Base-by-base conservation (phyloP, 2,797 vertebrate species). In the Erithacus rubecula region DNA sequence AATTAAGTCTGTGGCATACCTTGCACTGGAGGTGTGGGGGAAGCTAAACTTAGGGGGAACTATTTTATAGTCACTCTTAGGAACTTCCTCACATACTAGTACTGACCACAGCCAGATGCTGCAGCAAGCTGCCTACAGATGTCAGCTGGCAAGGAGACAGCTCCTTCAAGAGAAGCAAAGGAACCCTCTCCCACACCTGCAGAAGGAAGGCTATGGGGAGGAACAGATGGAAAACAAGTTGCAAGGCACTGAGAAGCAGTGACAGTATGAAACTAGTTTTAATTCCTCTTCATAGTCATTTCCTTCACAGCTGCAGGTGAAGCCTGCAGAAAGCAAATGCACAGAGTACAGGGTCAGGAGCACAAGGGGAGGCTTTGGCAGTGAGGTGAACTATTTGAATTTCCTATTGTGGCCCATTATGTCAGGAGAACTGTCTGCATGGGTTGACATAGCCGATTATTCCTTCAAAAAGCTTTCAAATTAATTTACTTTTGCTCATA, bases 401-500 rank as follows among this genome's bases (percentile, higher is more conserved):
- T 75, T 87, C 49, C 51, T 62, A 10, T 65, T 44, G 12, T 0
- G 0, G 79, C 21, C 68, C 41, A 46, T 63, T 58, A 72, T 1
- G 4, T 56, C 82, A 93, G 62, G 21, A 92, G 24, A 19, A 91
- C 22, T 14, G 13, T 60, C 46, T 5, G 1, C 27, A 10, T 9
- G 47, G 87, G 63, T 77, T 16, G 6, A 72, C 1, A 7, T 12
- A 59, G 74, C 43, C 0, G 0, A 63, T 60, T 72, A 78, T 46
- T 81, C 41, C 56, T 83, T 59, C 52, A 59, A 67, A 71, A 58
- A 81, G 22, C 51, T 87, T 81, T 76, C 36, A 71, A 60, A 68
- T 76, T 49, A 2, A 56, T 87, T 89, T 64, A 36, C 22, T 85
- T 95, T 91, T 76, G 43, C 36, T 91, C 12, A 46, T 47, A 67